These are phyloP conservation scores for Danio choprae DNA, from an alignment of 2,797 vertebrate species.

Conservation along the genomic window DNA sequence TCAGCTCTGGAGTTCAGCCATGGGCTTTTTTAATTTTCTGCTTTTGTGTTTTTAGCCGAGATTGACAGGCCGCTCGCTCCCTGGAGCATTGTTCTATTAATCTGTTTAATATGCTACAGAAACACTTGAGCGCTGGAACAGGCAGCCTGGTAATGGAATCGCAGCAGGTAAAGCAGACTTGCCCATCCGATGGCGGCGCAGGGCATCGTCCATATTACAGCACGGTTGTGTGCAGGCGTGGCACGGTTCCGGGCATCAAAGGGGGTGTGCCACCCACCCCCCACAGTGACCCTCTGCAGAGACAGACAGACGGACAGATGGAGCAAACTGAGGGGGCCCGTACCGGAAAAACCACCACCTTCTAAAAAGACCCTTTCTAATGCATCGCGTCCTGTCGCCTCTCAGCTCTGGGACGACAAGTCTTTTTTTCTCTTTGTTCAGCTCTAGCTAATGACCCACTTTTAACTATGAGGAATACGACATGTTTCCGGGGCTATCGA, in stretches of 20 bases:
- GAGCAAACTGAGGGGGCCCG: constrained; percentile 60
- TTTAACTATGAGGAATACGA: constrained; percentile 38
- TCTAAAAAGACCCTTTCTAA: constrained; percentile 57
- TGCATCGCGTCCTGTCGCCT: constrained; percentile 30
- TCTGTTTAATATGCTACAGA: constrained; percentile 91
- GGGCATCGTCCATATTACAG: constrained; percentile 64
- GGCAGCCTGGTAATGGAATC: constrained; percentile 82
- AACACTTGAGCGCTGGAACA: constrained; percentile 77
- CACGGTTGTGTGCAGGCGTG: constrained; percentile 56
- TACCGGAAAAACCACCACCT: constrained; percentile 52
- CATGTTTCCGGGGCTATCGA: constrained; percentile 10
- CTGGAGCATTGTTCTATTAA: constrained; percentile 87
- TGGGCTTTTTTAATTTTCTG: constrained; percentile 88
- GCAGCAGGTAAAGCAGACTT: constrained; percentile 77
- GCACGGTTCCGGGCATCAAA: constrained; percentile 59
- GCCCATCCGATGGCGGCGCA: constrained; percentile 75
- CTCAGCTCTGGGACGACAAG: constrained; percentile 1
- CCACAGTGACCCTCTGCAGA: constrained; percentile 68
- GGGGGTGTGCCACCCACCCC: constrained; percentile 57
- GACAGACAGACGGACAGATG: constrained; percentile 70
- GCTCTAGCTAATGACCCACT: constrained; percentile 56
- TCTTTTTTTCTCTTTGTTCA: constrained; percentile 49
- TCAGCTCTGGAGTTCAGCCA: constrained; percentile 84
- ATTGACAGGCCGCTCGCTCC: constrained; percentile 82
- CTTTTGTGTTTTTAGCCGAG: constrained; percentile 83